A percentile compares a stretch with the other conserved stretches of the same genome.
Evolutionary conservation across 1,140 invertebrate species (phyloP).

Genomic region (Drosophila pseudoananassae): DNA sequence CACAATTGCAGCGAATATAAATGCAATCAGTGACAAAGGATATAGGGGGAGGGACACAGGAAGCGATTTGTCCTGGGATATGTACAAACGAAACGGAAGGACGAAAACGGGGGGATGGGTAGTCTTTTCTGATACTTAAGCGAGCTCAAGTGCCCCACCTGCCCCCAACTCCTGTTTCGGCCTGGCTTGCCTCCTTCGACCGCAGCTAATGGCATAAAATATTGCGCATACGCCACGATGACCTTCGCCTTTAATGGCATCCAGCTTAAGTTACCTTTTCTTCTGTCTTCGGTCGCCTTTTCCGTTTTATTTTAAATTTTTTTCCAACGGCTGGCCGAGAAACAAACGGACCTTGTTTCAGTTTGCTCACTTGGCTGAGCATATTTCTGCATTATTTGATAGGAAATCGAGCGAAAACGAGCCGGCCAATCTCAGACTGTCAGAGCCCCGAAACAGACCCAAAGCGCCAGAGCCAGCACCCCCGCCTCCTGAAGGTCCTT

Average conservation of each 20-base stretch:
- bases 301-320: constrained; percentile 41
- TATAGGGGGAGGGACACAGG: constrained; percentile 1
- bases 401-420: constrained; percentile 58
- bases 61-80: constrained; percentile 54
- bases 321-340: constrained; percentile 20
- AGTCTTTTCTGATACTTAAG: constrained; percentile 32
- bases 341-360: constrained; percentile 15
- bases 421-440: constrained; percentile 5
- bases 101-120: constrained; percentile 6
- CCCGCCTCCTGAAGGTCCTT: not conserved
- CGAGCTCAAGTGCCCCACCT: constrained; percentile 21
- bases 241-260: constrained; percentile 35
- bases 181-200: constrained; percentile 3
- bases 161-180: not conserved
- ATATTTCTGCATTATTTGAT: constrained; percentile 77
- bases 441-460: not conserved
- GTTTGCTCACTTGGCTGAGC: constrained; percentile 23
- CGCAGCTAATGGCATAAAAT: constrained; percentile 46
- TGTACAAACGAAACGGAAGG: constrained; percentile 27
- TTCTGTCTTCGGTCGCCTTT: constrained; percentile 18
- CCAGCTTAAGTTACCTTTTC: constrained; percentile 48
- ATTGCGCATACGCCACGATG: constrained; percentile 62
- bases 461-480: not conserved
- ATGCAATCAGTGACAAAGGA: constrained; percentile 66
- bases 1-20: constrained; percentile 60